Percentiles rank a stretch among this genome's conserved stretches.
These are phyloP conservation scores for Ennomos quercinarius DNA, from an alignment of 2,888 invertebrate genomes.

Conservation along the genomic window DNA sequence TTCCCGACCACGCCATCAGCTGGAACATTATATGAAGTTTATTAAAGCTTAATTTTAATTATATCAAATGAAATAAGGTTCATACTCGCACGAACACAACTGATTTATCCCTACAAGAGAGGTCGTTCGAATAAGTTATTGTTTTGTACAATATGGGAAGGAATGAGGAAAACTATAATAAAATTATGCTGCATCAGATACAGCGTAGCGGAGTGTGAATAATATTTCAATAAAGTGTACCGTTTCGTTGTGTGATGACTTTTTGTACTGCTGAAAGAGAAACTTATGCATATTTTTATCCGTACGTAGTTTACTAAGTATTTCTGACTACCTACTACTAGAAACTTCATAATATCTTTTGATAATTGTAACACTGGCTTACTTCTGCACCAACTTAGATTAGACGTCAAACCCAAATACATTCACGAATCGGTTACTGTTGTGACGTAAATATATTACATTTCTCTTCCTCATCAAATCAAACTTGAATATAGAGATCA, in stretches of 20 bases:
- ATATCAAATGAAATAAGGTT: conserved; percentile 2
- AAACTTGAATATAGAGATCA: neutral
- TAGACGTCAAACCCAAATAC: no score
- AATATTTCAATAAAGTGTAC: conserved; percentile 30
- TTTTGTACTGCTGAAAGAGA: neutral
- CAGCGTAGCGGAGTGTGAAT: conserved; percentile 25
- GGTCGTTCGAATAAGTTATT: conserved; percentile 29
- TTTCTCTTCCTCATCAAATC: no score
- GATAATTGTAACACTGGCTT: no score
- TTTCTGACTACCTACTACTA: no score
- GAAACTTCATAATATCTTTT: no score
- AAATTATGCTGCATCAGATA: conserved; percentile 31
- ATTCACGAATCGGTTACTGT: no score
- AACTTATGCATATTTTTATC: no score
- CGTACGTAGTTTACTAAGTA: no score
- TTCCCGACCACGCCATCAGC: neutral
- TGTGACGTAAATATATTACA: no score
- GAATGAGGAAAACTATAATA: conserved; percentile 33
- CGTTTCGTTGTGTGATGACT: conserved; percentile 11
- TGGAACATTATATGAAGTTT: neutral
- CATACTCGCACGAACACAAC: conserved; percentile 8
- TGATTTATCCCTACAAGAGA: conserved; percentile 15
- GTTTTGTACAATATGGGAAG: conserved; percentile 30
- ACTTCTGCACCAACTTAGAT: no score
- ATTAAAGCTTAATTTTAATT: conserved; percentile 1